Percentiles rank a stretch among this genome's conserved stretches.
phyloP scores from a whole-genome alignment of 2,113 vertebrate species.

The Perognathus longimembris region DNA sequence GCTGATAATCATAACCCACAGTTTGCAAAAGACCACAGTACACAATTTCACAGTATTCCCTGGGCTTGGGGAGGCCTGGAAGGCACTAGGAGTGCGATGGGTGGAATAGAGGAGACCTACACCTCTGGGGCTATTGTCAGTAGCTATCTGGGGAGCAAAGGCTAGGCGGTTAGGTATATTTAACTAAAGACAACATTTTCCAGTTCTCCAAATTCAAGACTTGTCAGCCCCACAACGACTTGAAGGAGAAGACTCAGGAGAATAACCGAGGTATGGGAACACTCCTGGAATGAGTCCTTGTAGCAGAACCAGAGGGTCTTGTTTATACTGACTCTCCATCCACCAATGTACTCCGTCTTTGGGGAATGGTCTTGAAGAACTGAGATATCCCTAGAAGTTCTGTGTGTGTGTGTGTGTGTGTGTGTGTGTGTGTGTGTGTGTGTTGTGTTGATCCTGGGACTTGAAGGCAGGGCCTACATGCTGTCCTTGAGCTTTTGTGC shows the following conservation, averaged over 20 bases:
- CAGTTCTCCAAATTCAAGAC: not conserved
- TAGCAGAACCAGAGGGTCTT: not conserved
- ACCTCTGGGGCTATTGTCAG: not conserved
- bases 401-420: too few relatives aligned
- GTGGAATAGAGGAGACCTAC: too few relatives aligned
- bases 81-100: not conserved
- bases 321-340: rapidly evolving
- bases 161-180: not conserved
- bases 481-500: too few relatives aligned
- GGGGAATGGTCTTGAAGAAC: not conserved
- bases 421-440: too few relatives aligned
- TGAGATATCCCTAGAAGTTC: not conserved
- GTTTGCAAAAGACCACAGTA: not conserved
- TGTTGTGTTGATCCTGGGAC: too few relatives aligned
- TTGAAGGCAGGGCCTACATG: too few relatives aligned
- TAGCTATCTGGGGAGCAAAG: not conserved
- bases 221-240: too few relatives aligned
- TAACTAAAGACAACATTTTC: constrained; percentile 3
- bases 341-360: not conserved
- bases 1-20: not conserved
- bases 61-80: not conserved
- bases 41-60: not conserved
- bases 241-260: not conserved
- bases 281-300: not conserved
- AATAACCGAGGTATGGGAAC: rapidly evolving